Conservation (phyloP, 1,140 invertebrate genomes). For the Lanistes nyassanus region DNA sequence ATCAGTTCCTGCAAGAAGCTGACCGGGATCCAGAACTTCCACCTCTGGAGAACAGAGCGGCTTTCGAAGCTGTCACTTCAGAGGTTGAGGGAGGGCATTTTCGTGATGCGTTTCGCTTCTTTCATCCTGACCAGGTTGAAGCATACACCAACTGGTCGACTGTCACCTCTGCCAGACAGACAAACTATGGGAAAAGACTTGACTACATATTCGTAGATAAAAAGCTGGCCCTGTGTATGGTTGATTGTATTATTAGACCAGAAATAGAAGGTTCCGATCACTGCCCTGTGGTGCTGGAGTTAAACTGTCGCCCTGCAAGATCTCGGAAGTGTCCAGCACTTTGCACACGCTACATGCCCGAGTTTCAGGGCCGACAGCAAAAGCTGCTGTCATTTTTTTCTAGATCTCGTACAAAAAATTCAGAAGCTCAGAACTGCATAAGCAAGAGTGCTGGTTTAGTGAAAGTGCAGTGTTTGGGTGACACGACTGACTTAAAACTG, state of each 20-base stretch:
- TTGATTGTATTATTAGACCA: slow-evolving; percentile 63
- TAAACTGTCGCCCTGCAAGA: slow-evolving; percentile 56
- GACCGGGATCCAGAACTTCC: slow-evolving; percentile 46
- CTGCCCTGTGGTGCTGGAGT: slow-evolving; percentile 69
- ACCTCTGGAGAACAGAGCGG: slow-evolving; percentile 29
- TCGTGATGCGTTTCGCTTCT: slow-evolving; percentile 70
- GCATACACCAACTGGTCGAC: slow-evolving; percentile 73
- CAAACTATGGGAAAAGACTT: slow-evolving; percentile 73
- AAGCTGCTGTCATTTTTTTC: slow-evolving; percentile 68
- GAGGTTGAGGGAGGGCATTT: slow-evolving; percentile 58
- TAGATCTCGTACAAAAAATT: slow-evolving; percentile 15
- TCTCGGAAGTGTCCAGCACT: slow-evolving; percentile 61
- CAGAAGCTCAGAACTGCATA: slow-evolving; percentile 7
- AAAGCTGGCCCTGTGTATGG: slow-evolving; percentile 58
- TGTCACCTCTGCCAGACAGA: slow-evolving; percentile 66
- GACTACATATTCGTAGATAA: slow-evolving; percentile 71
- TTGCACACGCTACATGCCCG: slow-evolving; percentile 70
- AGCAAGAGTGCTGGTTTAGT: too few species aligned
- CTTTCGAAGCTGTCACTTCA: slow-evolving; percentile 35
- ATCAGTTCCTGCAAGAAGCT: slow-evolving; percentile 53
- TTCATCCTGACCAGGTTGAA: slow-evolving; percentile 67
- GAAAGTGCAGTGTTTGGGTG: too few species aligned
- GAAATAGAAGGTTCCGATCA: slow-evolving; percentile 74
- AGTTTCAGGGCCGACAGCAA: slow-evolving; percentile 70
- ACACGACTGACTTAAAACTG: too few species aligned